Base-by-base conservation (phyloP, 2,888 invertebrate species). In the Glaucopsyche alexis region DNA sequence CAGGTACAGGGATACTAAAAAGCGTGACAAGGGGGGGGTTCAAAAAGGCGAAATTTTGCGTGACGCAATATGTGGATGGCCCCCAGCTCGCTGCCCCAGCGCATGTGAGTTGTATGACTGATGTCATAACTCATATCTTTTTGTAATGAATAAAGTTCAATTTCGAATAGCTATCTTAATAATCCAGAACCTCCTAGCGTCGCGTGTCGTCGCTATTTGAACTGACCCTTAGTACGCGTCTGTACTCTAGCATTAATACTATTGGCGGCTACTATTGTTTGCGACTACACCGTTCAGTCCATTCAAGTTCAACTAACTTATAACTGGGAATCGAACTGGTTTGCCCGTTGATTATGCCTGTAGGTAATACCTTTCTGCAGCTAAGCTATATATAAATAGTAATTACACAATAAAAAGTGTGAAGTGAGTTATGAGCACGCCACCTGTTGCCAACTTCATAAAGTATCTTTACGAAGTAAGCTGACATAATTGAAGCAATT, bases 281-380 rank as follows among this genome's bases (percentile, higher is more conserved):
- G 76, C 75, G 73, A 74, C 72, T 29, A 50, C 75, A 76, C 74
- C 76, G 73, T 75, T 75, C 72, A 13, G 9, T 42, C 42, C 65
- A 65, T 72, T 73, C 65, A 77, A 77, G 81, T 81, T 80, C 80
- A 80, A 78, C 78, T 76, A 75, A 78, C 80, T 75, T 76, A 76
- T 78, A 80, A 79, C 81, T 80, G 74, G 79, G 76, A 78, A 81
- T 81, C 79, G 79, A 83, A 85, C 85, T 81, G 84, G 85, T 85
- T 84, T 80, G 71, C 77, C 55, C 75, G 74, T 75, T 78, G 77
- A 78, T 77, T 77, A 78, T 74, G 74, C 77, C 75, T 74, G 29
- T 29, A 60, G 76, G 75, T 76, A 76, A 72, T 72, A 76, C 77
- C 72, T 66, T 52, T 71, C 75, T 73, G 72, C 71, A 70, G n/a